Percentiles rank a stretch among this genome's conserved stretches.
These are phyloP conservation scores for Melanostoma scalare DNA, from an alignment of 2,888 invertebrate species.

Conservation along the genomic window DNA sequence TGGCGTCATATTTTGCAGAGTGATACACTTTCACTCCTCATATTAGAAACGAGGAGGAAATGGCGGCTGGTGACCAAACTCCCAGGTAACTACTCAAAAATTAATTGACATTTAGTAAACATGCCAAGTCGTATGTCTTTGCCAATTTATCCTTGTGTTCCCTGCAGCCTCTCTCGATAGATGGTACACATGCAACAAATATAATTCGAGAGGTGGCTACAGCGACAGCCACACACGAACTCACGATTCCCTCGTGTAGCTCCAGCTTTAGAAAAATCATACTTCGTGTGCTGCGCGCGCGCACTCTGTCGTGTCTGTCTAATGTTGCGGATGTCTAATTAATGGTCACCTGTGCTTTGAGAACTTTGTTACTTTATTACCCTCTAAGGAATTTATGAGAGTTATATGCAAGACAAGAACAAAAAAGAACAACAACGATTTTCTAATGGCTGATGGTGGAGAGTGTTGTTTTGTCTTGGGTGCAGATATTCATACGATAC, in stretches of 20 bases:
- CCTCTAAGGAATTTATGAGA: slow-evolving; percentile 45
- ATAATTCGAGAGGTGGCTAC: slow-evolving; percentile 53
- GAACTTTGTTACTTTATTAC: slow-evolving; percentile 60
- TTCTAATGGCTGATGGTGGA: slow-evolving; percentile 12
- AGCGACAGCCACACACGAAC: slow-evolving; percentile 71
- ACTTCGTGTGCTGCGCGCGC: slow-evolving; percentile 46
- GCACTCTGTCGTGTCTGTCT: slow-evolving; percentile 62
- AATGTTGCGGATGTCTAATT: slow-evolving; percentile 70
- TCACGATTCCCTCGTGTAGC: slow-evolving; percentile 58
- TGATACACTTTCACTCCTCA: slow-evolving; percentile 70
- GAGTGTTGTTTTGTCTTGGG: slow-evolving; percentile 51
- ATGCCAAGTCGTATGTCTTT: slow-evolving; percentile 72
- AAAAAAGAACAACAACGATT: background rate
- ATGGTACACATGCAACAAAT: slow-evolving; percentile 66
- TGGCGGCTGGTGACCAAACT: slow-evolving; percentile 47
- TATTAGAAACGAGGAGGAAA: slow-evolving; percentile 28
- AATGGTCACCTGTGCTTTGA: slow-evolving; percentile 71
- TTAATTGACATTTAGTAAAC: slow-evolving; percentile 73
- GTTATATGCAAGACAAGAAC: background rate
- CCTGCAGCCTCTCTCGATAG: slow-evolving; percentile 54
- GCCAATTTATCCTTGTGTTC: slow-evolving; percentile 71
- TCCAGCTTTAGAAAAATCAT: background rate
- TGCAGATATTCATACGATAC: background rate
- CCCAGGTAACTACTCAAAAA: slow-evolving; percentile 70
- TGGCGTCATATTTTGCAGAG: slow-evolving; percentile 60